Conservation (phyloP, 2,113 vertebrate species). For the Fulica atra region DNA sequence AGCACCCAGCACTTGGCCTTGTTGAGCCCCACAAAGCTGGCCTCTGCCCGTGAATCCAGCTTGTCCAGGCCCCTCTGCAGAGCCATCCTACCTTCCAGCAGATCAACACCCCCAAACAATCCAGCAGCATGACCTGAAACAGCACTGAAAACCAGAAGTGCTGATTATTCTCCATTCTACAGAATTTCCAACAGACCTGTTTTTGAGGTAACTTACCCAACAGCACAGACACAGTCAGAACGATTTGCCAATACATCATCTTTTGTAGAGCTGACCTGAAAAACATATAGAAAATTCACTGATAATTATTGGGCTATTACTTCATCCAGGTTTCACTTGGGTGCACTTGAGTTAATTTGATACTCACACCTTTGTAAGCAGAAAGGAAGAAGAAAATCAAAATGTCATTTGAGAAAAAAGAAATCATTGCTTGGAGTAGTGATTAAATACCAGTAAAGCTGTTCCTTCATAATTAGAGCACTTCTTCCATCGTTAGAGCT, state of each 20-base stretch:
- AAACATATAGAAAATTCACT: conserved; percentile 19
- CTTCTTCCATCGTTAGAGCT: neutral
- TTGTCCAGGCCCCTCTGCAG: no score
- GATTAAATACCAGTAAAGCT: neutral
- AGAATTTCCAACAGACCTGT: neutral
- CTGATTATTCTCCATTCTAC: neutral
- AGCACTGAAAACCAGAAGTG: neutral
- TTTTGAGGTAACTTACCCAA: conserved; percentile 67
- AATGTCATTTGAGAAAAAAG: neutral
- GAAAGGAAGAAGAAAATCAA: neutral
- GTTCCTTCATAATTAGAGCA: neutral
- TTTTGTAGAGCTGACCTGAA: conserved; percentile 36
- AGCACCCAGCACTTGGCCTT: no score
- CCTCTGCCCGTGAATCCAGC: no score
- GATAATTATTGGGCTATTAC: neutral
- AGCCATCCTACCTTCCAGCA: no score
- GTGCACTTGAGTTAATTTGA: neutral
- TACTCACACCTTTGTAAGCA: neutral
- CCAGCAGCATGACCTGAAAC: neutral
- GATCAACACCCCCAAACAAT: no score
- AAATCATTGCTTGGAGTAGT: neutral
- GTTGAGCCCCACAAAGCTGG: no score
- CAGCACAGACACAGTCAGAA: conserved; percentile 24
- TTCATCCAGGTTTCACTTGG: neutral
- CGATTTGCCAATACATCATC: conserved; percentile 68